Conservation (phyloP, 2,888 invertebrate species). For the Tricholauxania praeusta region DNA sequence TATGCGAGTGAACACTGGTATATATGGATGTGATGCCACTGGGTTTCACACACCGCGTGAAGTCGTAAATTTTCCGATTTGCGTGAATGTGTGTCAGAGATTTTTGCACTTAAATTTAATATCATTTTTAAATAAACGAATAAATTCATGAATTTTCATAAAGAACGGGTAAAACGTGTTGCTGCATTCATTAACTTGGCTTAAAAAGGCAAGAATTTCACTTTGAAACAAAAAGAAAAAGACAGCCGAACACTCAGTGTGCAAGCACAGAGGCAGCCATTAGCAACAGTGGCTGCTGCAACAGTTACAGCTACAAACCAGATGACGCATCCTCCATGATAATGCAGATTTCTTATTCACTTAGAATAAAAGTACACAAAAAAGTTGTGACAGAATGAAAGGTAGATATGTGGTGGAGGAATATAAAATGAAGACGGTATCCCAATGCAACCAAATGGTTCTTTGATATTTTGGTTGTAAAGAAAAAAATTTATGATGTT, state of each 20-base stretch:
- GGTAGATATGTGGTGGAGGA: background rate
- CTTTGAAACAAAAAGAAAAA: background rate
- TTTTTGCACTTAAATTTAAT: conserved; percentile 5
- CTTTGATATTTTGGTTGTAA: no score
- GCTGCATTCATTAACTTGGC: conserved; percentile 28
- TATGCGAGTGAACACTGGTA: no score
- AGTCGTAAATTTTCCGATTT: conserved; percentile 2
- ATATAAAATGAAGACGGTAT: no score
- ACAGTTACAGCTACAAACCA: background rate
- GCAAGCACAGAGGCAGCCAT: background rate
- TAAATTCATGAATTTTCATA: conserved; percentile 4
- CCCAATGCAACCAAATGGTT: no score
- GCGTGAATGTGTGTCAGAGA: conserved; percentile 7
- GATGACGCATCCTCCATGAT: background rate
- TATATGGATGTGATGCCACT: background rate
- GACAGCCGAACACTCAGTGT: background rate
- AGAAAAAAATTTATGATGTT: no score
- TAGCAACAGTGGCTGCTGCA: background rate
- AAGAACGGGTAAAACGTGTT: conserved; percentile 20
- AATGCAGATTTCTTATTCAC: conserved; percentile 18
- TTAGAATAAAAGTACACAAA: conserved; percentile 3
- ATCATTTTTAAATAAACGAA: conserved; percentile 6
- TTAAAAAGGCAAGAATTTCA: conserved; percentile 8
- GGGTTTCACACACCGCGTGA: background rate
- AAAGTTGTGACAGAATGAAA: conserved; percentile 14